phyloP scores from a whole-genome alignment of 1,140 invertebrate species.

The Chlorops oryzae region DNA sequence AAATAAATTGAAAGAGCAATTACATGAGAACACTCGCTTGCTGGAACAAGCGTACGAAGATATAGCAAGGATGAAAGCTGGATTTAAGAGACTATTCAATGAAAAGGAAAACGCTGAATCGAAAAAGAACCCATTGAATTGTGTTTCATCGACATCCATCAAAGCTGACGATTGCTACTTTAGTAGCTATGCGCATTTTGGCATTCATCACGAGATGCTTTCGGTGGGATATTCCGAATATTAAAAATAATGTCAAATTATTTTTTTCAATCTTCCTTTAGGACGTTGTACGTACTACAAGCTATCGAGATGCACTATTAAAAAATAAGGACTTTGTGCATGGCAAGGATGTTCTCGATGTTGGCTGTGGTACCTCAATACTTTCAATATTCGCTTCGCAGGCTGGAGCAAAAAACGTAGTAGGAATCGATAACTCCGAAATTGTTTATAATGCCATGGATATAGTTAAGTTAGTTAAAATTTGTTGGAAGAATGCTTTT shows the following conservation, averaged over 20 bases:
- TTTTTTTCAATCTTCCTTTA: slow-evolving; percentile 37
- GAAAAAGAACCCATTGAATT: slow-evolving; percentile 24
- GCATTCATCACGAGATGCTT: slow-evolving; percentile 95
- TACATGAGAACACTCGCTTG: too few relatives aligned
- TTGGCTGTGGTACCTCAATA: slow-evolving; percentile 91
- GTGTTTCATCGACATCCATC: slow-evolving; percentile 42
- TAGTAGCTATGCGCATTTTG: slow-evolving; percentile 93
- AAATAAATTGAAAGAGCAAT: slow-evolving; percentile 47
- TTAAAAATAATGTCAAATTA: background rate
- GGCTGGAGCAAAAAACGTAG: slow-evolving; percentile 84
- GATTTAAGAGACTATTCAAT: slow-evolving; percentile 52
- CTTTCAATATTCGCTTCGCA: slow-evolving; percentile 93
- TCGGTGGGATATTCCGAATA: slow-evolving; percentile 51
- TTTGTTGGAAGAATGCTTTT: background rate
- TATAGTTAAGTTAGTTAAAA: slow-evolving; percentile 54
- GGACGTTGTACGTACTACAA: slow-evolving; percentile 88
- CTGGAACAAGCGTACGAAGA: slow-evolving; percentile 57
- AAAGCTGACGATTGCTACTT: slow-evolving; percentile 78
- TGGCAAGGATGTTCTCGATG: slow-evolving; percentile 82
- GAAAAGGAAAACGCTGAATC: slow-evolving; percentile 24
- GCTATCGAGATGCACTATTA: slow-evolving; percentile 89
- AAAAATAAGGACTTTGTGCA: slow-evolving; percentile 65
- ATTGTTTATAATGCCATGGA: slow-evolving; percentile 76
- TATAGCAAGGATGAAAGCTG: slow-evolving; percentile 58
- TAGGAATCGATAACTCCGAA: slow-evolving; percentile 87